Conservation (phyloP, 2,113 vertebrate genomes). For the Sialia sialis region DNA sequence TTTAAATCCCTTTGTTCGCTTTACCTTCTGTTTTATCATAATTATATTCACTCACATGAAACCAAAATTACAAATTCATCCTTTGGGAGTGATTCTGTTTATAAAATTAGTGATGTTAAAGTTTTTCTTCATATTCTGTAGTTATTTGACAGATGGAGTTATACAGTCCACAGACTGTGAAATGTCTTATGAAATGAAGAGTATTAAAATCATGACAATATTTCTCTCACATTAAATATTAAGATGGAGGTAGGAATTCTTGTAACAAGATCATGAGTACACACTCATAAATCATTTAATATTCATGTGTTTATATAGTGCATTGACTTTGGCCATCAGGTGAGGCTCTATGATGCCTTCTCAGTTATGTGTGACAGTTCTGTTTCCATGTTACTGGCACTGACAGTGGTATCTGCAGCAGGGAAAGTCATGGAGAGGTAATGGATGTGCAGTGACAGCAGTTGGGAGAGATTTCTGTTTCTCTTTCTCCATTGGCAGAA, state of each 20-base stretch:
- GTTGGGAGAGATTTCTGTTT: accelerated
- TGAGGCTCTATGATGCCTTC: accelerated
- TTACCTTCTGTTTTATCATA: neutral
- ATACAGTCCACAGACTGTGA: neutral
- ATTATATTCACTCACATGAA: neutral
- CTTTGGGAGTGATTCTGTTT: neutral
- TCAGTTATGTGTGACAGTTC: neutral
- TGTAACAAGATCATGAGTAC: neutral
- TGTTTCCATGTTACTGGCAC: neutral
- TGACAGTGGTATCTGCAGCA: neutral
- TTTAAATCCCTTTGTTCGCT: neutral
- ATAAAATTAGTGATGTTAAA: neutral
- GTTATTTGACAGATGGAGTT: neutral
- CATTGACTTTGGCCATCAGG: neutral
- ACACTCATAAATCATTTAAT: neutral
- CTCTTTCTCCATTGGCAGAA: neutral
- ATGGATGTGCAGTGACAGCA: neutral
- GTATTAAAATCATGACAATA: neutral
- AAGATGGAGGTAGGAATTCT: neutral
- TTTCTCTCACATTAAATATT: neutral
- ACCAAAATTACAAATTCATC: neutral
- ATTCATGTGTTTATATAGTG: neutral
- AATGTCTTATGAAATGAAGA: neutral
- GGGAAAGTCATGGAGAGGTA: neutral
- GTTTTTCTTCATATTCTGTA: neutral